Evolutionary conservation across 2,113 vertebrate genomes (phyloP), one percentile per base, ranked within the genome.

Genomic region (Halichoeres trimaculatus): DNA sequence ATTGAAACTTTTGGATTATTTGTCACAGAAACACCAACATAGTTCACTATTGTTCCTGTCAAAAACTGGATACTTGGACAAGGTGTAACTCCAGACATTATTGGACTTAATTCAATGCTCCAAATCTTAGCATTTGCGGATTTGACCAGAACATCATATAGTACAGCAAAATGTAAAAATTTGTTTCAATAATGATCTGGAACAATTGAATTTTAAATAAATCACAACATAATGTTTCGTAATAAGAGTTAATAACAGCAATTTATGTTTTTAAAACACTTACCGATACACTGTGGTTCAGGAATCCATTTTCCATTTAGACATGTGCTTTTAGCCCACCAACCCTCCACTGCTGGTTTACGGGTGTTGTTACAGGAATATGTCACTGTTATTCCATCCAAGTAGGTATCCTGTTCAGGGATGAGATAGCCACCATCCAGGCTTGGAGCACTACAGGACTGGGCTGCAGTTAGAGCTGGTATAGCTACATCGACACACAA

Each of bases 261-360:
- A 30, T n/a, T n/a, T n/a, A n/a, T 10, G n/a, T 48, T 48, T 8
- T n/a, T 9, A 1, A 26, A 14, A 43, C 10, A 77, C 87, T 52
- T 59, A 91, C 90, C 35, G 19, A 90, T 76, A 2, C 90, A 91
- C 26, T 70, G 24, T 2, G 85, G 88, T 19, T 5, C 0, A 55
- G n/a, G 52, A n/a, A 35, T 57, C 90, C 90, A 91, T 19, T 0
- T 10, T 0, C 78, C 84, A 60, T 13, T 30, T 7, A 35, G 0
- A 83, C 90, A 91, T 7, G 19, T 75, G 54, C 11, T 70, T 8
- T 43, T 77, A 14, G 16, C 85, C 90, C 90, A 90, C 88, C 90
- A 91, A 2, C 70, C 73, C 16, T 77, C 67, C 56, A 50, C 58
- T 10, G 10, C 60, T 13, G 80, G 80, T 79, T 87, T 86, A 17